A percentile compares a stretch with the other conserved stretches of the same genome.
Conservation (phyloP, 23 tunicate species). For the Halocynthia roretzi region DNA sequence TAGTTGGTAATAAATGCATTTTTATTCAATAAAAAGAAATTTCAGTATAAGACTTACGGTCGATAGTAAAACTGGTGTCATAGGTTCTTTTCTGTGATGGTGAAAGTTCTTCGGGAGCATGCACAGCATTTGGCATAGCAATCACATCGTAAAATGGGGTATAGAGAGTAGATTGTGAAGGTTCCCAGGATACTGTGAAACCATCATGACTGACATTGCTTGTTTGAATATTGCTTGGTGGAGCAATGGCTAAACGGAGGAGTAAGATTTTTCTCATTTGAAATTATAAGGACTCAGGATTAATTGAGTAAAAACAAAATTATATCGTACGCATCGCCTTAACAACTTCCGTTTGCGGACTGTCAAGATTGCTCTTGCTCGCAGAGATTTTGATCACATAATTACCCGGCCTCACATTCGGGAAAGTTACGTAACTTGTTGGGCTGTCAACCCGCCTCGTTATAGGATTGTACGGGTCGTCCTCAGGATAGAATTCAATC, state of each 20-base stretch:
- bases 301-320: not conserved
- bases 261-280: not conserved
- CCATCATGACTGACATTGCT: not conserved
- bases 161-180: not conserved
- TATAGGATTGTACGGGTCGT: not conserved
- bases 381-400: not conserved
- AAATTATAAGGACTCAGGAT: not conserved
- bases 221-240: not conserved
- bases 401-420: not conserved
- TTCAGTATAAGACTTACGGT: not conserved
- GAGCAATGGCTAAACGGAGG: not conserved
- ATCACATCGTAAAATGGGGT: conserved; percentile 1
- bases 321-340: not conserved
- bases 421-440: not conserved
- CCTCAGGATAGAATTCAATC: not conserved
- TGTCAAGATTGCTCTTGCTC: not conserved
- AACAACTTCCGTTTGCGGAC: not conserved
- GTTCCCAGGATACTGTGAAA: not conserved
- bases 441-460: not conserved
- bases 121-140: not conserved
- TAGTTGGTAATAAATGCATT: not conserved
- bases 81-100: not conserved
- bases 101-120: not conserved
- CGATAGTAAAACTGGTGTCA: not conserved
- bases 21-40: not conserved